Percentiles rank a stretch among this genome's conserved stretches.
These are phyloP conservation scores for Zalophus californianus DNA, from an alignment of 2,797 vertebrate species.

Conservation along the genomic window DNA sequence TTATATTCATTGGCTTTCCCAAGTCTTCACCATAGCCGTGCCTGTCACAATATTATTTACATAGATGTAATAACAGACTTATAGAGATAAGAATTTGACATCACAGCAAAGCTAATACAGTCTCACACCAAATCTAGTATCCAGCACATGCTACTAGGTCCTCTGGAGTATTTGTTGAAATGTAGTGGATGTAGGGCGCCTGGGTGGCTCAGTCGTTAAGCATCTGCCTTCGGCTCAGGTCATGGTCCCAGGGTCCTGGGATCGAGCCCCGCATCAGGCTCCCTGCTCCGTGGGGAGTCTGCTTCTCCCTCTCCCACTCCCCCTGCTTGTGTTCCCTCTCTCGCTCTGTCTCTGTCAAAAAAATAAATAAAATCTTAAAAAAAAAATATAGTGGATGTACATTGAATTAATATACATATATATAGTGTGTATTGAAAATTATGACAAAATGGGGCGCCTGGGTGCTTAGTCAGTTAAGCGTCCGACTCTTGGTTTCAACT, in stretches of 20 bases:
- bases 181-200: background rate
- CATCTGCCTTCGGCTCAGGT: background rate
- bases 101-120: background rate
- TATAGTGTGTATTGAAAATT: background rate
- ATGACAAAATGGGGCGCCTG: too few species aligned
- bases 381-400: background rate
- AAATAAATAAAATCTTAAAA: background rate
- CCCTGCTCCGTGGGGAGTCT: background rate
- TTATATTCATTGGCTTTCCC: background rate
- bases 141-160: background rate
- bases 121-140: background rate
- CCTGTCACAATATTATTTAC: background rate
- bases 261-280: background rate
- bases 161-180: constrained; percentile 31
- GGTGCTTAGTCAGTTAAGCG: too few species aligned
- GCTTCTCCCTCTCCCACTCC: background rate
- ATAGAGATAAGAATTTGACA: background rate
- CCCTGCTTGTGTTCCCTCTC: background rate
- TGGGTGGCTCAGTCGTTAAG: too few species aligned
- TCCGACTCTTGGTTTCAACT: too few species aligned
- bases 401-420: too few species aligned
- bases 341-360: background rate
- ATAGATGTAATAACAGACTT: background rate
- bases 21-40: background rate
- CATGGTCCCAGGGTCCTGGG: background rate